phyloP scores from a whole-genome alignment of 1,140 invertebrate species.

The Drosophila funebris region DNA sequence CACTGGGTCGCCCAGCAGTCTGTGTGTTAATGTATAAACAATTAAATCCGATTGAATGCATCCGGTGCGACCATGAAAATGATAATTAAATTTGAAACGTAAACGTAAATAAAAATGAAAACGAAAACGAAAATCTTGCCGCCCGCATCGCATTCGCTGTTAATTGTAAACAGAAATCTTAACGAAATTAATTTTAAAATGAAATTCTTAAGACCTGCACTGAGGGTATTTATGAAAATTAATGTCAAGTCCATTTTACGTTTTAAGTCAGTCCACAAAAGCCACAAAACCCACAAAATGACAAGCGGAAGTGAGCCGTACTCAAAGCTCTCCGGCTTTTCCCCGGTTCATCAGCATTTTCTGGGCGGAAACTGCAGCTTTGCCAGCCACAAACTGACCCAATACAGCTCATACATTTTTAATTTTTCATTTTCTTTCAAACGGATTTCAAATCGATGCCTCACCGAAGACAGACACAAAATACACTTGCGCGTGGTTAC shows the following conservation, averaged over 20 bases:
- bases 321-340: conserved; percentile 22
- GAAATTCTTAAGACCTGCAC: conserved; percentile 60
- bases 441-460: conserved; percentile 72
- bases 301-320: conserved; percentile 65
- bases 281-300: conserved; percentile 63
- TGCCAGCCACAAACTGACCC: conserved; percentile 51
- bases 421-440: conserved; percentile 71
- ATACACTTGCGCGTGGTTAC: conserved; percentile 42
- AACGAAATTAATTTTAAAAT: conserved; percentile 72
- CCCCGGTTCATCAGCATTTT: conserved; percentile 6
- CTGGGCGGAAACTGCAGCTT: conserved; percentile 72
- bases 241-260: conserved; percentile 50
- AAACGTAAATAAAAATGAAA: conserved; percentile 15
- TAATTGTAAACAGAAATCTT: conserved; percentile 73
- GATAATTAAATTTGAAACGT: conserved; percentile 24
- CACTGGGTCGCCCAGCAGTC: conserved; percentile 27
- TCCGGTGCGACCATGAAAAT: conserved; percentile 55
- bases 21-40: conserved; percentile 52
- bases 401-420: conserved; percentile 71
- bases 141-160: conserved; percentile 52
- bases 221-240: conserved; percentile 62
- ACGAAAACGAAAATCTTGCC: conserved; percentile 31
- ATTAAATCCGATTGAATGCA: conserved; percentile 59
- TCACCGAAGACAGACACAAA: conserved; percentile 12
- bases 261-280: conserved; percentile 43